Base-by-base conservation (phyloP, 2,888 invertebrate species). In the Ornithoptera alexandrae region DNA sequence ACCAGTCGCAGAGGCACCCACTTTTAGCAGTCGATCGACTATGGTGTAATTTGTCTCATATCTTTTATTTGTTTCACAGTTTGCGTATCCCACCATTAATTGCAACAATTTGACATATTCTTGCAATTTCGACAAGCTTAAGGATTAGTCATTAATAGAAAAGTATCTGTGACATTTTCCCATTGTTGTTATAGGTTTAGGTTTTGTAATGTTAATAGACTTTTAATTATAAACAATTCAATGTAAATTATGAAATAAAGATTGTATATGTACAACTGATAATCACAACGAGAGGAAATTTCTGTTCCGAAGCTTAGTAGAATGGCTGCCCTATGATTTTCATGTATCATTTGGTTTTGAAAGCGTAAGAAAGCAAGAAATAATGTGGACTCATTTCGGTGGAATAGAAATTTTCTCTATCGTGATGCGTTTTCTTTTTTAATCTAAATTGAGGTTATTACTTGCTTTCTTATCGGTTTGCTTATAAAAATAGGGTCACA, bases 331-430 rank as follows among this genome's bases (percentile, higher is more conserved):
- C 73, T 64, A 77, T 75, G 75, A 75, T 75, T 73, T 71, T 76
- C 72, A 74, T 67, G 76, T 74, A 75, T 79, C 70, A 74, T 75
- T 78, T 74, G 24, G 24, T 68, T 77, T 75, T 72, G 68, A 71
- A 64, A 71, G 56, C 24, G 78, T 89, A 84, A 85, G 92, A 89
- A 92, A 92, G 92, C 92, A 92, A 91, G 90, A 75, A 86, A 87
- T 88, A 82, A 80, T 67, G 69, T 77, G 67, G 74, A 75, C 76
- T 72, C 71, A 66, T 74, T 74, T 77, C 71, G 73, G 88, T 88
- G 89, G 92, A 91, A 93, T 92, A 89, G 93, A 93, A 92, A 92
- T 93, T 93, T 92, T 93, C 92, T 90, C 91, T 84, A 81, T 75
- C 79, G 89, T 91, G 88, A 85, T 88, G 82, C 74, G 82, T 86